phyloP scores from a whole-genome alignment of 2,888 invertebrate species.

The Nephrotoma guestfalica region DNA sequence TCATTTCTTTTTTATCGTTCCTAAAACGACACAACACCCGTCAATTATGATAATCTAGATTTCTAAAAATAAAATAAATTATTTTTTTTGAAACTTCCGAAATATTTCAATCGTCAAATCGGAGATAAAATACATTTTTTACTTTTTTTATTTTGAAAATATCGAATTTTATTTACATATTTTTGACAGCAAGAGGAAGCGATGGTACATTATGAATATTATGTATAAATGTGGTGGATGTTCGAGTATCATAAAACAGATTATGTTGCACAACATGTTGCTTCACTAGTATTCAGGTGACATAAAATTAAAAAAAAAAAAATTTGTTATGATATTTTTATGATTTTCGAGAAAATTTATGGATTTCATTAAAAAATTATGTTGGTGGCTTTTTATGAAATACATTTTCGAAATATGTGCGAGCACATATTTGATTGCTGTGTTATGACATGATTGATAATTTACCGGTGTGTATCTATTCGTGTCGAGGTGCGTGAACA shows the following conservation, averaged over 20 bases:
- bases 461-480: background rate
- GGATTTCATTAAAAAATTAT: background rate
- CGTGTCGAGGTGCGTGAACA: background rate
- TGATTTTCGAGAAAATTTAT: background rate
- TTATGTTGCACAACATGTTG: background rate
- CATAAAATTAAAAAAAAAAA: background rate
- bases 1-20: background rate
- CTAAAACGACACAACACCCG: background rate
- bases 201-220: background rate
- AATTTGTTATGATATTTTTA: background rate
- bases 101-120: conserved; percentile 1
- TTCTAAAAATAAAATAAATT: background rate
- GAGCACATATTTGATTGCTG: background rate
- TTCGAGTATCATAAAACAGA: background rate
- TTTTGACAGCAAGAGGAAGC: background rate
- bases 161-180: background rate
- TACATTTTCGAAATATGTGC: background rate
- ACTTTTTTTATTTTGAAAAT: background rate
- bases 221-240: background rate
- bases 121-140: background rate
- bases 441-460: background rate
- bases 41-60: background rate
- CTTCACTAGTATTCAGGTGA: background rate
- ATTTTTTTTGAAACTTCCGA: background rate
- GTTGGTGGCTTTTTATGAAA: background rate